A percentile compares a stretch with the other conserved stretches of the same genome.
Evolutionary conservation across 2,888 invertebrate species (phyloP).

Genomic region (Diarsia mendica): DNA sequence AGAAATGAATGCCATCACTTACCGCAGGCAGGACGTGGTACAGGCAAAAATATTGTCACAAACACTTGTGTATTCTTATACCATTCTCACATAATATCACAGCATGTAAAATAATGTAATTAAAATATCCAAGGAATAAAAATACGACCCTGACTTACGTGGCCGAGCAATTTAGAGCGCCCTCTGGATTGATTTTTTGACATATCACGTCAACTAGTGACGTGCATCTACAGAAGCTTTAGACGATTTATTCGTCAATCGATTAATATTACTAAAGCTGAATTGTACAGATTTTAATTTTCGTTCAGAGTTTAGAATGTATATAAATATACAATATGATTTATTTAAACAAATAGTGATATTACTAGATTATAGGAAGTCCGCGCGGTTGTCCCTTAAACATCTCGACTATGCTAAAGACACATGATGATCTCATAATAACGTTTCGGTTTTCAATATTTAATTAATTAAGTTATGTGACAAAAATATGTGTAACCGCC

Average conservation of each 20-base stretch:
- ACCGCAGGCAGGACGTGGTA: constrained; percentile 77
- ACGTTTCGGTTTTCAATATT: no score
- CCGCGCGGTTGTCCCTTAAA: no score
- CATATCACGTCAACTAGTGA: constrained; percentile 77
- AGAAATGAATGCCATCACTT: constrained; percentile 70
- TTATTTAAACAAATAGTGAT: no score
- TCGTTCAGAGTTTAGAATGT: neutral
- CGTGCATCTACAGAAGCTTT: constrained; percentile 10
- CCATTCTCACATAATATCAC: constrained; percentile 85
- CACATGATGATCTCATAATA: no score
- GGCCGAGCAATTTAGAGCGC: constrained; percentile 88
- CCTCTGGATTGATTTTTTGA: constrained; percentile 88
- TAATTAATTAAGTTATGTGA: no score
- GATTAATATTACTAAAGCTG: neutral
- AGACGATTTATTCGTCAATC: constrained; percentile 23
- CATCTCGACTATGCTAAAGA: no score
- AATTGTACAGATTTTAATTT: neutral
- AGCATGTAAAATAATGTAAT: constrained; percentile 80
- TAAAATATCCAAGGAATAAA: constrained; percentile 83
- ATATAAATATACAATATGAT: no score
- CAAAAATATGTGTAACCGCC: no score
- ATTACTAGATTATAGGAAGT: no score
- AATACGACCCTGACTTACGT: constrained; percentile 90
- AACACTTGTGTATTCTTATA: constrained; percentile 79
- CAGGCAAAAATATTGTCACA: constrained; percentile 78